Base-by-base conservation (phyloP, 2,113 vertebrate genomes). In the Vimba vimba region DNA sequence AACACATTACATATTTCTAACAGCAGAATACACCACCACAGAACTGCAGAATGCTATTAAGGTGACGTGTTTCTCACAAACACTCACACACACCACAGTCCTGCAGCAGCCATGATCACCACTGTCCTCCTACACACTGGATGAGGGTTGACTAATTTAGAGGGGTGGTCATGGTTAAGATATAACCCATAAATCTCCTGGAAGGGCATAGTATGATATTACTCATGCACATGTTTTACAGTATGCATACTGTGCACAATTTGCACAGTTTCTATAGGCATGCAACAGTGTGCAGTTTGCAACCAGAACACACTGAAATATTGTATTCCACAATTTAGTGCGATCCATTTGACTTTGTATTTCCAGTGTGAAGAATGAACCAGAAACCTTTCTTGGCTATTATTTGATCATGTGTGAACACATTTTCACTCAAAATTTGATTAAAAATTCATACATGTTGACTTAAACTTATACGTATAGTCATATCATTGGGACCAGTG, bases 1-100 rank as follows among this genome's bases (percentile, higher is more conserved):
- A 78, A 83, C 64, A 82, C 86, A 85, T 87, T 85, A 85, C 71
- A 52, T 66, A 87, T 82, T 27, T 85, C 85, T 85, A 87, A 87
- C 78, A 78, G 79, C 66, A 74, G 11, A 73, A 64, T 75, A 33
- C 69, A 82, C 69, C 84, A 60, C 45, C 74, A 77, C 62, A 69
- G 66, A 85, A 79, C 62, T 79, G 69, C 62, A 82, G 85, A 62
- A 78, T 77, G 71, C 30, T 19, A 75, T 81, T 82, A 69, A 55
- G 25, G 64, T 57, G 62, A 55, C 76, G 55, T 83, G 33, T 71
- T 33, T 75, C 25, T 68, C 75, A 50, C 50, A 78, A 73, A 64
- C 62, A 78, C 81, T 79, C 79, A 77, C 82, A 80, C 64, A 85
- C 30, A 84, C 33, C 13, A 7, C 75, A 80, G 55, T 39, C 64